Conservation (phyloP, 2,113 vertebrate genomes). For the Pollimyrus isidori region DNA sequence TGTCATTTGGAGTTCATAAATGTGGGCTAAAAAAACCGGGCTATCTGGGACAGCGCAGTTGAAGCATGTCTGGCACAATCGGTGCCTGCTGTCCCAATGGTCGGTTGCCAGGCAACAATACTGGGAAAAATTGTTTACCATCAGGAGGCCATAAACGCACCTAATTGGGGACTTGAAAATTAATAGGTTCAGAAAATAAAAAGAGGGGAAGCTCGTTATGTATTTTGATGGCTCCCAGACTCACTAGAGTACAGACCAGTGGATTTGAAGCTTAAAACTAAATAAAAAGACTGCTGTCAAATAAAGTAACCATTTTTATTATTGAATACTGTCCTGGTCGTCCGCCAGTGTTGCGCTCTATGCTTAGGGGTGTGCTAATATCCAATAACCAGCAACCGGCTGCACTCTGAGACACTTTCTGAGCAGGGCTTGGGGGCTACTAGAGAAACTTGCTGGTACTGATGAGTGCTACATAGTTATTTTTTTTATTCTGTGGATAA, state of each 20-base stretch:
- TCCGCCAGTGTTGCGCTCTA: too few species aligned
- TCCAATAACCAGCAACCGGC: neutral
- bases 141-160: conserved; percentile 24
- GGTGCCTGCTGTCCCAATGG: conserved; percentile 28
- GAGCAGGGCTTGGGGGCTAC: too few species aligned
- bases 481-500: too few species aligned
- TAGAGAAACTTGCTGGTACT: too few species aligned
- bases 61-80: conserved; percentile 33
- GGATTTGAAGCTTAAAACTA: neutral
- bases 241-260: neutral
- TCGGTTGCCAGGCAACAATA: conserved; percentile 37
- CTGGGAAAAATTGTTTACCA: conserved; percentile 38
- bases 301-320: neutral
- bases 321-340: neutral
- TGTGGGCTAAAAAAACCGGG: neutral
- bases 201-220: neutral
- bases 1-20: neutral
- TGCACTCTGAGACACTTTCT: neutral
- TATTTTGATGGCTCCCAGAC: neutral
- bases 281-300: neutral
- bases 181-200: neutral
- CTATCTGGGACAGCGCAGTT: conserved; percentile 42
- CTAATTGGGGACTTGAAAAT: conserved; percentile 7
- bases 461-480: too few species aligned
- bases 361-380: neutral